Base-by-base conservation (phyloP, 2,113 vertebrate species). In the Delphinus delphis region DNA sequence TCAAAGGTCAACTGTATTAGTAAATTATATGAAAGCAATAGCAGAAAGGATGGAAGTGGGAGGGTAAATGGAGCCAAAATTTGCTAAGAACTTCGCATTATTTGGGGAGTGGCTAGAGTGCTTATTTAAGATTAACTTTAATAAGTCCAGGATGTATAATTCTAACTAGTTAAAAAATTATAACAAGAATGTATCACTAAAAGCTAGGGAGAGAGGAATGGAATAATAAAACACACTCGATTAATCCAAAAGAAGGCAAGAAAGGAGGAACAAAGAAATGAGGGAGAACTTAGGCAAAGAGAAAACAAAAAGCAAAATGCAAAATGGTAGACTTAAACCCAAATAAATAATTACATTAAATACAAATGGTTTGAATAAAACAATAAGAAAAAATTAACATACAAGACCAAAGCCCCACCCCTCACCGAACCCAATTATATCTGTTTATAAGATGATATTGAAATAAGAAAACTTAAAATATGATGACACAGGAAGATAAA, bases 321-420 rank as follows among this genome's bases (percentile, higher is more conserved):
- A 84, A 88, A 93, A 77, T 50, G 20, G n/a, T 38, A 77, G 86
- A 84, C 18, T 68, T 60, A 93, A 96, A 80, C 13, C 17, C 36
- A 86, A 90, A 93, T 86, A 68, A 67, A 86, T 60, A 80, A 58
- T 33, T 85, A 85, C 1, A 85, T 47, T 80, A 93, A 96, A 85
- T 63, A 90, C 26, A 63, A 85, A 5, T 86, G 15, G 31, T 73
- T 62, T 73, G 63, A 80, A 31, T 80, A 88, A 85, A 96, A 86
- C n/a, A 86, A 47, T 17, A 71, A 38, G 31, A 80, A 71, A 88
- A 90, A 93, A 31, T 70, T 53, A 93, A 85, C 7, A 88, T 63
- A 65, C 28, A 53, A 15, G 14, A 70, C 33, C 38, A 21, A 26
- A 21, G 0, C 6, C 21, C 8, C 14, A 26, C 3, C 31, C 14